Percentiles rank a stretch among this genome's conserved stretches.
Evolutionary conservation across 1,140 invertebrate genomes (phyloP).

Genomic region (Nymphalis io): DNA sequence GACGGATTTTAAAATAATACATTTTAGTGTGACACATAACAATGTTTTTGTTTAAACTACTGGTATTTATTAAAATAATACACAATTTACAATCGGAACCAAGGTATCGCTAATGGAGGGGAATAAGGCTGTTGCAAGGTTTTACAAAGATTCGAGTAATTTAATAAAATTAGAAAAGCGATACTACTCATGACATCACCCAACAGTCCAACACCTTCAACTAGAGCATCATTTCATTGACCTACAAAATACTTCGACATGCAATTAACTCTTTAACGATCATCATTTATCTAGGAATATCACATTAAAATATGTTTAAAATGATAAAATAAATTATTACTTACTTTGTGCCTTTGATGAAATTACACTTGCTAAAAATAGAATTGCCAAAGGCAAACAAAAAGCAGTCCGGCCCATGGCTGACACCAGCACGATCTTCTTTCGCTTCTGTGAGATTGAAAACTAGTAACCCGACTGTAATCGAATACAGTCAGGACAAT

Average conservation of each 20-base stretch:
- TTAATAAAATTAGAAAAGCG: constrained; percentile 23
- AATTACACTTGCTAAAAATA: constrained; percentile 62
- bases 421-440: background rate
- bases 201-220: constrained; percentile 31
- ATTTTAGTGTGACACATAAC: too few species aligned
- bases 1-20: too few species aligned
- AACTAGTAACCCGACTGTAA: background rate
- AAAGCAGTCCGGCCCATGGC: constrained; percentile 41
- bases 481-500: background rate
- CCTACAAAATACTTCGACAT: constrained; percentile 33
- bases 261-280: constrained; percentile 16
- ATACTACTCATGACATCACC: constrained; percentile 41
- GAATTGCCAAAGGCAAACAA: constrained; percentile 52
- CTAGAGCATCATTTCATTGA: constrained; percentile 37
- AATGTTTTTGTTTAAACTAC: too few species aligned
- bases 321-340: constrained; percentile 36
- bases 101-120: background rate
- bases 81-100: background rate
- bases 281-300: constrained; percentile 11
- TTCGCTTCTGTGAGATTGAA: background rate
- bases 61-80: background rate
- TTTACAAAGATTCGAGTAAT: background rate
- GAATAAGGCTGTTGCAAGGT: background rate
- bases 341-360: constrained; percentile 59
- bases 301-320: constrained; percentile 22